phyloP scores from a whole-genome alignment of 2,113 vertebrate genomes.

The Chlamydotis undulata region DNA sequence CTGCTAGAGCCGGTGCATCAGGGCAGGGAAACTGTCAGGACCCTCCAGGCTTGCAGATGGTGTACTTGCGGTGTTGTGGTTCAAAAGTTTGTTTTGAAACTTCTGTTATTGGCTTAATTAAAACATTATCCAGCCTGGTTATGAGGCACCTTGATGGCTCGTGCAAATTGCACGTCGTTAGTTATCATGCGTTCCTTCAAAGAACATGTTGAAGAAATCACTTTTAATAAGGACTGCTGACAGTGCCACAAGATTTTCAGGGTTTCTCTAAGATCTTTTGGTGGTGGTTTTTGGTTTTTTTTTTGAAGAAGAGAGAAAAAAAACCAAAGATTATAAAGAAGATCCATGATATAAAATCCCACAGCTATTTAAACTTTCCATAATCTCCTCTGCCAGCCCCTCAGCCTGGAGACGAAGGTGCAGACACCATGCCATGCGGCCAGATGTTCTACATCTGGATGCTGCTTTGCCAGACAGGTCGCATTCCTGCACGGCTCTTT shows the following conservation, averaged over 20 bases:
- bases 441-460: slow-evolving; percentile 44
- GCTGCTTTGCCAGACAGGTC: neutral
- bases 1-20: accelerated
- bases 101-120: neutral
- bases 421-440: neutral
- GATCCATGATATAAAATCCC: neutral
- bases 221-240: slow-evolving; percentile 16
- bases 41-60: neutral
- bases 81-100: neutral
- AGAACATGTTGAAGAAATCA: neutral
- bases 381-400: neutral
- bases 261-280: slow-evolving; percentile 1
- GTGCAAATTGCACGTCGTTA: neutral
- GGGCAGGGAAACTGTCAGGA: neutral
- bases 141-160: neutral
- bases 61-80: neutral
- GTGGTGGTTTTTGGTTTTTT: neutral
- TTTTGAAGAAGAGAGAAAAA: neutral
- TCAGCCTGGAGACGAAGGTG: neutral
- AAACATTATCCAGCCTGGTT: neutral
- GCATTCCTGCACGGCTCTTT: neutral
- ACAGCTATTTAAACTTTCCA: neutral
- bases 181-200: neutral
- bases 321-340: neutral
- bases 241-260: neutral